Base-by-base conservation (phyloP, 2,113 vertebrate species). In the Anthoscopus minutus region DNA sequence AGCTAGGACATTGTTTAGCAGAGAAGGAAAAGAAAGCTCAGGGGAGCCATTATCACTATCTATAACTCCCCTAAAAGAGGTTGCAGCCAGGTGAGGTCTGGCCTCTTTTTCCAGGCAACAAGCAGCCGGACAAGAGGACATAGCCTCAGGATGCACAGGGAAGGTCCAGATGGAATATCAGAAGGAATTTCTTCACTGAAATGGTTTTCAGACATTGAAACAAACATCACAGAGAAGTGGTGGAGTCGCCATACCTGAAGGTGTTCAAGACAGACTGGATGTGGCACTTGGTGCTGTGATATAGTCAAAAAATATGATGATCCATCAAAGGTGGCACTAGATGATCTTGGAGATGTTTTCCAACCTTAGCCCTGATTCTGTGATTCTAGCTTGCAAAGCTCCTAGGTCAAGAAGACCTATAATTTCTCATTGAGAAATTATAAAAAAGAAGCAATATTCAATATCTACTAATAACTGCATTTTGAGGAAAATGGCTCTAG, bases 221-320 rank as follows among this genome's bases (percentile, higher is more conserved):
- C 7, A 15, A 56, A 40, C 14, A 64, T 12, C 35, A 20, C 7
- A 27, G 11, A 30, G 22, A 35, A 3, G 25, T 35, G 23, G 13
- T 28, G 15, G 25, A 56, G 11, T 40, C 17, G 33, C 42, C 11
- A 6, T 19, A 27, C 28, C 35, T 48, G 14, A 9, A 64, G 18
- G 5, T 10, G 21, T 56, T 56, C 0, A 0, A 72, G 28, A 45
- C 18, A 64, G 1, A 30, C 11, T 18, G 21, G 16, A 21, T 2
- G 1, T 37, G 11, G 11, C 24, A 19, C 25, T 65, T 37, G 10
- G 18, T 19, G 17, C 21, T 65, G 4, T 57, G 50, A 14, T 15
- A 4, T 10, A 30, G 13, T n/a, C 0, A 0, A 47, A 6, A 70
- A 70, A 56, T 35, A 21, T 7, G 48, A 54, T 17, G 24, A 31